phyloP scores from a whole-genome alignment of 2,113 vertebrate species.

The Phyllostomus hastatus region DNA sequence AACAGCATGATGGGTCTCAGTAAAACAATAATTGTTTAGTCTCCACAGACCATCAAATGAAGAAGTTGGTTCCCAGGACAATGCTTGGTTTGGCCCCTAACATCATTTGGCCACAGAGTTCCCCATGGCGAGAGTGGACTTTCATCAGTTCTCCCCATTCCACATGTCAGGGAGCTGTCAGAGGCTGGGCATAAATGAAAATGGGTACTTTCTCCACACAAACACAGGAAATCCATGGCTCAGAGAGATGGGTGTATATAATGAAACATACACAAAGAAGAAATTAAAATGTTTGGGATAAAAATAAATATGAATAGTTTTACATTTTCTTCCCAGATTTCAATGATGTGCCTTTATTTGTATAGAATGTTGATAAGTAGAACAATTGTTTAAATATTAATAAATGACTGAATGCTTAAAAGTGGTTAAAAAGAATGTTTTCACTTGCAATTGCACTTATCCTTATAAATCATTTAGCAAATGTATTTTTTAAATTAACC shows the following conservation, averaged over 20 bases:
- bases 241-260: neutral
- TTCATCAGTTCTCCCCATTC: neutral
- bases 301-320: neutral
- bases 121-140: neutral
- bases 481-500: neutral
- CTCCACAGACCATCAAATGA: constrained; percentile 27
- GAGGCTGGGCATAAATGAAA: neutral
- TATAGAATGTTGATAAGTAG: neutral
- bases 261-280: neutral
- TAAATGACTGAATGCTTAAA: neutral
- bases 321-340: neutral
- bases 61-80: neutral
- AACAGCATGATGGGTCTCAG: neutral
- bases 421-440: neutral
- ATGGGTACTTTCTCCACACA: constrained; percentile 33
- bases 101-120: neutral
- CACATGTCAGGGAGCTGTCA: constrained; percentile 22
- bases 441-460: neutral
- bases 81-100: neutral
- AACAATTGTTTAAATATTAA: neutral
- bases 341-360: neutral
- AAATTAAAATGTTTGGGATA: neutral
- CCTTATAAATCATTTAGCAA: neutral
- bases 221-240: constrained; percentile 1
- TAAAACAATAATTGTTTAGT: constrained; percentile 60